Base-by-base conservation (phyloP, 2,113 vertebrate genomes). In the Falcunculus frontatus region DNA sequence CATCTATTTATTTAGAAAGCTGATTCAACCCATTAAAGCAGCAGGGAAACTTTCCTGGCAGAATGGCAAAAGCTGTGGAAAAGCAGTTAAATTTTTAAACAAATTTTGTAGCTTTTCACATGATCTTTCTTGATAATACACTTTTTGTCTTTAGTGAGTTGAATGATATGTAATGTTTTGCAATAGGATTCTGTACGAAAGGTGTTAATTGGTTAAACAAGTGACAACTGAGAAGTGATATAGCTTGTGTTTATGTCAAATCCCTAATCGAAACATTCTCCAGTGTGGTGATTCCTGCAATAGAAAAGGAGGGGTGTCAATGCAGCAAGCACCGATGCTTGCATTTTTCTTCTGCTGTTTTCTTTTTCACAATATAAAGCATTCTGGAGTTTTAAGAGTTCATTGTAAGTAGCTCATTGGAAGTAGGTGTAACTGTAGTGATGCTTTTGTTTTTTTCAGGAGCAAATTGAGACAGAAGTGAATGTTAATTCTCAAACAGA, bases 381-480 rank as follows among this genome's bases (percentile, higher is more conserved):
- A 5, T 84, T 89, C n/a, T 87, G 44, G 22, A 44, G 6, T 78
- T 82, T 57, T 42, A 26, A 25, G 15, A 52, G 37, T 59, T 76
- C 13, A 64, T 2, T 47, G 3, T 56, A n/a, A 60, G 39, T 64
- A 68, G 15, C 23, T n/a, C 20, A 26, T 30, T 56, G 9, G 22
- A 90, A 82, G 17, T 8, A 7, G 9, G 6, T 62, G 7, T 86
- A 93, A 93, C 50, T 60, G 9, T 60, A 11, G 14, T 62, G 14
- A 35, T 84, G 10, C 4, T 87, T 86, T 29, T 39, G 13, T 5
- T 22, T 85, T 93, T 96, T 97, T 74, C 83, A 98, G 98, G 98
- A 98, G 96, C 97, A 97, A 63, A 92, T 82, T 87, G 97, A 98
- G 87, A 94, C 97, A 95, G 98, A 98, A 96, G 95, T 97, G 92